phyloP scores from a whole-genome alignment of 2,797 vertebrate species.

The Typhlichthys eigenmanni region DNA sequence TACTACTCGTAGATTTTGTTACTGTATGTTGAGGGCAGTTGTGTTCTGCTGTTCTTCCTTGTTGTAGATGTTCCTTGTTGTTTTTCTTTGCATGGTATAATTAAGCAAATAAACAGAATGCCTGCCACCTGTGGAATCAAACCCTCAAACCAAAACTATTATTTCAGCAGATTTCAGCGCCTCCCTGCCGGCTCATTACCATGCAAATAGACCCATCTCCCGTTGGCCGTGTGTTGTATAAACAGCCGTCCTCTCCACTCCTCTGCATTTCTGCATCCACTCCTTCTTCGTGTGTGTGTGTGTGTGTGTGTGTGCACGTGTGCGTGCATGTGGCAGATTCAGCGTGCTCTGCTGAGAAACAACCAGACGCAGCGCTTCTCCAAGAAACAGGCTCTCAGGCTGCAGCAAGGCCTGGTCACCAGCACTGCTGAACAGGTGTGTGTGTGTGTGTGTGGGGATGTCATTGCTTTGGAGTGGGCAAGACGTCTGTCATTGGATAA shows the following conservation, averaged over 20 bases:
- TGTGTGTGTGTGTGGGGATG: constrained; percentile 8
- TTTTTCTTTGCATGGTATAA: constrained; percentile 37
- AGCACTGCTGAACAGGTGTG: constrained; percentile 90
- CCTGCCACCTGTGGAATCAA: constrained; percentile 46
- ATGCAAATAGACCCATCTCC: constrained; percentile 61
- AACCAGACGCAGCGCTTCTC: constrained; percentile 91
- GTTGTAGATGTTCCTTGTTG: not conserved
- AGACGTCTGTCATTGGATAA: not conserved
- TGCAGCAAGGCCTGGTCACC: constrained; percentile 91
- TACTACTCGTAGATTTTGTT: too few relatives aligned
- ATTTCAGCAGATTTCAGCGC: constrained; percentile 42
- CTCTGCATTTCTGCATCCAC: constrained; percentile 37
- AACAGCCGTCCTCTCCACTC: constrained; percentile 24
- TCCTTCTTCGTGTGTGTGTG: constrained; percentile 29
- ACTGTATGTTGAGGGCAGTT: too few relatives aligned
- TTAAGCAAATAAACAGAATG: constrained; percentile 28
- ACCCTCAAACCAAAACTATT: constrained; percentile 47
- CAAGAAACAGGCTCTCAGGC: constrained; percentile 88
- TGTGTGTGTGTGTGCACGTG: constrained; percentile 9
- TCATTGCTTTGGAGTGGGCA: not conserved
- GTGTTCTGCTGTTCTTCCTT: too few relatives aligned
- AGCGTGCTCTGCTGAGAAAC: constrained; percentile 88
- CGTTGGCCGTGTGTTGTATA: constrained; percentile 58
- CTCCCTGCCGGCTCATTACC: constrained; percentile 58
- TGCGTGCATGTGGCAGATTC: constrained; percentile 77